A percentile compares a stretch with the other conserved stretches of the same genome.
These are phyloP conservation scores for Pandemis cinnamomeana DNA, from an alignment of 2,888 invertebrate genomes.

Conservation along the genomic window DNA sequence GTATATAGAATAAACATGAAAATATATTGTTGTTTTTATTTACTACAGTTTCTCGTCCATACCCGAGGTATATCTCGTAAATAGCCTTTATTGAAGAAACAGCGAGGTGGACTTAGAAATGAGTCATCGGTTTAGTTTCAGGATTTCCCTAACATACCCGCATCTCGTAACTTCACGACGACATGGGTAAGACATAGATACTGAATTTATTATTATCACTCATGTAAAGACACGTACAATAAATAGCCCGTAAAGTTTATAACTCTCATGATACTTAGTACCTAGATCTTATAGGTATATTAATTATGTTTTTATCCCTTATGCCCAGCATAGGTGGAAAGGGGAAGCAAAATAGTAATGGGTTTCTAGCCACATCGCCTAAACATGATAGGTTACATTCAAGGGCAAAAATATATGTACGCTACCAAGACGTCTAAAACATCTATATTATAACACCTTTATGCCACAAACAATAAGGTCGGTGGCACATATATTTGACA, in stretches of 20 bases:
- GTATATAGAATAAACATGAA: constrained; percentile 73
- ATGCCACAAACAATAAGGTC: too few relatives aligned
- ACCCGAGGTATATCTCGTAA: background rate
- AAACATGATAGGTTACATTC: too few relatives aligned
- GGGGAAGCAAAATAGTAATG: too few relatives aligned
- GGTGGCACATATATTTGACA: too few relatives aligned
- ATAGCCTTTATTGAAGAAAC: background rate
- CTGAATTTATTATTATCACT: background rate
- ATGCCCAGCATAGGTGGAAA: too few relatives aligned
- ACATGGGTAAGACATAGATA: background rate
- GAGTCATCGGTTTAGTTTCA: background rate
- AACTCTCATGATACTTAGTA: too few relatives aligned
- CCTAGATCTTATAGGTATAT: too few relatives aligned
- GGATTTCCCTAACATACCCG: background rate
- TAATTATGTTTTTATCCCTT: too few relatives aligned
- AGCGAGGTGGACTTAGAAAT: background rate
- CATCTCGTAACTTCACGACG: background rate
- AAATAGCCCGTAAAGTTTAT: background rate
- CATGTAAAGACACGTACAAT: background rate
- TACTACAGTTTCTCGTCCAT: background rate
- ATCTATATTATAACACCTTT: too few relatives aligned
- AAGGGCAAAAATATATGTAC: too few relatives aligned
- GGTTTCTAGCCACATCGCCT: too few relatives aligned
- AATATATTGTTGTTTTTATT: constrained; percentile 47
- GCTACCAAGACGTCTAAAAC: too few relatives aligned